Evolutionary conservation across 2,113 vertebrate species (phyloP).

Genomic region (Pelodiscus sinensis): DNA sequence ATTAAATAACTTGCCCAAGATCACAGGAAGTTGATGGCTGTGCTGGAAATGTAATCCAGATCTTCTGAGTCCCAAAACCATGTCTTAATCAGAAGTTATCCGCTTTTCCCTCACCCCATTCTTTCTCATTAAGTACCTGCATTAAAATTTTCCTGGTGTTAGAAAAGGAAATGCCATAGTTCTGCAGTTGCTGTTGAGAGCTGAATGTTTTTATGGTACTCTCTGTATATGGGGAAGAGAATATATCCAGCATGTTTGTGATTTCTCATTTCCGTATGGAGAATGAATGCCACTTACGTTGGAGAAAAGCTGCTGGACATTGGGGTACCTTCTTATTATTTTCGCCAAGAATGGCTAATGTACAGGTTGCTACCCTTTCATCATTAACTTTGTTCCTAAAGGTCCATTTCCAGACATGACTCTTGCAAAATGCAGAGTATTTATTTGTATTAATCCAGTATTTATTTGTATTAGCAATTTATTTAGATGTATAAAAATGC

Average conservation of each 20-base stretch:
- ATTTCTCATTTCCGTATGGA: neutral
- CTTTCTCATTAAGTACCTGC: neutral
- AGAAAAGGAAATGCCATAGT: neutral
- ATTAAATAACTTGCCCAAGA: neutral
- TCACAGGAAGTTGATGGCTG: neutral
- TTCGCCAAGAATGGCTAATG: neutral
- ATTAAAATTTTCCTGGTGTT: neutral
- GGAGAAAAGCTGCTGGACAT: neutral
- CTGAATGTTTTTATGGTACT: neutral
- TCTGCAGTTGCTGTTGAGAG: neutral
- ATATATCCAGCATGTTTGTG: neutral
- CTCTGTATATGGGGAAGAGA: neutral
- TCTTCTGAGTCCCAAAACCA: neutral
- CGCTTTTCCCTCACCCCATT: neutral
- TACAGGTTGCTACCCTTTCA: neutral
- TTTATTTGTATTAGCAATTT: neutral
- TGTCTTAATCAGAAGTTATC: neutral
- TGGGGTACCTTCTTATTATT: neutral
- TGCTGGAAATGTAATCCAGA: neutral
- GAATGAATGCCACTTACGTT: neutral
- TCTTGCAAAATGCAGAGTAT: neutral
- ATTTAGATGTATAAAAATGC: neutral
- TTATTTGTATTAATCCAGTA: neutral
- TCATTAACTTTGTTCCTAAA: neutral
- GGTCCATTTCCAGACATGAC: neutral